Base-by-base conservation (phyloP, 2,797 vertebrate species). In the Gymnoscopelus braueri region DNA sequence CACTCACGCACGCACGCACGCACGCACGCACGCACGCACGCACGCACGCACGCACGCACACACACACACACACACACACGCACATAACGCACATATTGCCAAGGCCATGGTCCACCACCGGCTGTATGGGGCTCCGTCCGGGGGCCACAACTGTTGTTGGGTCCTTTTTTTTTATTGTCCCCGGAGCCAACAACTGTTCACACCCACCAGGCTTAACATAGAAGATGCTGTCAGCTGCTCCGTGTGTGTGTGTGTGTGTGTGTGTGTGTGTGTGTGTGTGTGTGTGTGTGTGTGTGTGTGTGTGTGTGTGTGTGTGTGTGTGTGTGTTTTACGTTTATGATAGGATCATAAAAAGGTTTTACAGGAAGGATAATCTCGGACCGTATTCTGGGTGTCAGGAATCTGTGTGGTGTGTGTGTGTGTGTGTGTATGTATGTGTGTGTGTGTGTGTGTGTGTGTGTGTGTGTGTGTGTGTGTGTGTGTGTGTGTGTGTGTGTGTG, bases 151-250 rank as follows among this genome's bases (percentile, higher is more conserved):
- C 80, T 79, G 78, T 65, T 71, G 49, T 11, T 4, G 5, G 4
- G 4, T 35, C 32, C 32, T 50, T 14, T 63, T 14, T 63, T 79
- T 74, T 79, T 81, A 73, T 64, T 81, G 80, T 58, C 63, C 39
- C 19, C 55, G 39, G 3, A 60, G 56, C 58, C 67, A 44, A 56
- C 82, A 79, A 52, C 74, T 82, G 77, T 44, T 76, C 6, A 13
- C 10, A 50, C 10, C 14, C 48, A 50, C 12, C 3, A 1, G 14
- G 10, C 48, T 14, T 14, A 50, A 50, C 10, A 50, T 50, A 50
- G 48, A 50, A 50, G 48, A 50, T 14, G 10, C 48, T 14, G 14
- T 50, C 48, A 50, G 48, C 10, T 14, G 10, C 10, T 14, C 2
- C 1, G 14, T 11, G 4, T 11, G 10, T 14, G 10, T 50, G 14